Evolutionary conservation across 2,888 invertebrate genomes (phyloP), one percentile per base, ranked within the genome.

Genomic region (Dorcus hopei): DNA sequence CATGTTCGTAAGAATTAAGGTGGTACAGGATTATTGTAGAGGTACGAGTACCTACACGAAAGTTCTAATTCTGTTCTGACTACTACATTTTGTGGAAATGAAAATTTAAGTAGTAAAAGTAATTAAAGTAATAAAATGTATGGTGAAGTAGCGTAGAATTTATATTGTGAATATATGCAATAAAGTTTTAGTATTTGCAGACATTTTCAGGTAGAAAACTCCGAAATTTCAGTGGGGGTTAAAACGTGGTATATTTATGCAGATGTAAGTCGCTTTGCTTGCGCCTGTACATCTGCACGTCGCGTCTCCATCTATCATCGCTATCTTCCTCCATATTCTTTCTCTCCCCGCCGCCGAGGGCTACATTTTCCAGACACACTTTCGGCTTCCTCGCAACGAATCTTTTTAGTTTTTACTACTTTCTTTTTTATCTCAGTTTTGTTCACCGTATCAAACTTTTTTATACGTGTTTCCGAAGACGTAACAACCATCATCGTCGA

Each of bases 221-320:
- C 26, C 1, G 6, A 33, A 33, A 33, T 33, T 33, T 33, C 26
- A 33, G 26, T 33, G 65, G 64, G 61, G 61, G 60, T 64, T 60
- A 65, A 68, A 70, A 72, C 67, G 62, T 58, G 68, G 69, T 65
- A 69, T 69, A 70, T 70, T 70, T 70, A 71, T 71, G 69, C 66
- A 71, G 66, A 68, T 68, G 64, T 61, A 62, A 59, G 62, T 54
- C 59, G 57, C 59, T 52, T 42, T 57, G 54, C 56, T 41, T 49
- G 33, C 49, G 53, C 38, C 60, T 57, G 63, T 70, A 70, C 70
- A 70, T 69, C 68, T 72, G 71, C 71, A 70, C 72, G 71, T 70
- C 67, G 62, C 68, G 67, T 64, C 65, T 66, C 63, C 72, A 73
- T 73, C 66, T 68, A 71, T 72, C 71, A 72, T 70, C 67, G 63